These are phyloP conservation scores for Oreonectes daqikongensis DNA, from an alignment of 2,797 vertebrate species.

Conservation along the genomic window DNA sequence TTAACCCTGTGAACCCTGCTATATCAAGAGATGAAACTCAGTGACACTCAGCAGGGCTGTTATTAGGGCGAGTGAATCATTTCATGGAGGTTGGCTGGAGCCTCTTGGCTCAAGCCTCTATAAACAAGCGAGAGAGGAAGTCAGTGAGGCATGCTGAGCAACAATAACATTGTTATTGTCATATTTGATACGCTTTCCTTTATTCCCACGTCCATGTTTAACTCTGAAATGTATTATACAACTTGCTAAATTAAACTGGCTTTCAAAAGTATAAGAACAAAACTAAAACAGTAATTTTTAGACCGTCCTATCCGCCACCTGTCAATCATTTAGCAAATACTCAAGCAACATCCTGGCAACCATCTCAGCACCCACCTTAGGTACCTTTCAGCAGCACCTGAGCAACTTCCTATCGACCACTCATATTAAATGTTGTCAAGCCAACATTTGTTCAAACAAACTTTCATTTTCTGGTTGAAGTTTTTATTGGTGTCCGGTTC, in stretches of 20 bases:
- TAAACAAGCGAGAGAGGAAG: slow-evolving; percentile 46
- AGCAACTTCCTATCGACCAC: background rate
- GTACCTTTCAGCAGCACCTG: too few species aligned
- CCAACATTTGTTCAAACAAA: background rate
- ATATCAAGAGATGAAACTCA: background rate
- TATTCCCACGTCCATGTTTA: slow-evolving; percentile 1
- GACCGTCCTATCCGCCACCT: too few species aligned
- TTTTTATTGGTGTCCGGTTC: background rate
- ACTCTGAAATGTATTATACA: background rate
- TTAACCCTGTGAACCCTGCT: background rate
- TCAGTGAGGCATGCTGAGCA: slow-evolving; percentile 29
- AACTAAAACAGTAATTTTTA: background rate
- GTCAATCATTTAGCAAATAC: background rate
- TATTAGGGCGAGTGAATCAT: slow-evolving; percentile 37
- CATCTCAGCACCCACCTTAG: too few species aligned
- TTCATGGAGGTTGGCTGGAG: slow-evolving; percentile 12
- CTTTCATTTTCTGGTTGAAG: background rate
- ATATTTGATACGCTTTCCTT: slow-evolving; percentile 21
- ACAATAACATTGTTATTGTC: slow-evolving; percentile 47
- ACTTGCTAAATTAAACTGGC: background rate
- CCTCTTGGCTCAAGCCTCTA: slow-evolving; percentile 31
- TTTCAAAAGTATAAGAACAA: background rate
- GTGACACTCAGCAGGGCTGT: background rate
- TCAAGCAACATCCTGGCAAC: background rate
- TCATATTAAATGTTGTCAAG: background rate